phyloP scores from a whole-genome alignment of 2,888 invertebrate genomes.

The Tachina grossa region DNA sequence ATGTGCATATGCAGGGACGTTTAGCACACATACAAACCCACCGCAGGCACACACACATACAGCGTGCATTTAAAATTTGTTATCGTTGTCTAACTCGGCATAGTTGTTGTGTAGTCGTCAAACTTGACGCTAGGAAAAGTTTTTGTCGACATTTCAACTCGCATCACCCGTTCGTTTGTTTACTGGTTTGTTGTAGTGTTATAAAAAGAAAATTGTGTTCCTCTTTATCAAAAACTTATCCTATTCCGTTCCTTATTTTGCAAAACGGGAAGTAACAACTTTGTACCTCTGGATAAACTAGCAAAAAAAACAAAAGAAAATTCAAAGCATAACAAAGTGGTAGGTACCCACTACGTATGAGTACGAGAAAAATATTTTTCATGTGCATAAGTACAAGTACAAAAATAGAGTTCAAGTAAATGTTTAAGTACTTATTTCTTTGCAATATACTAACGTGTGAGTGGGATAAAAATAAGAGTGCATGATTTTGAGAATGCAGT shows the following conservation, averaged over 20 bases:
- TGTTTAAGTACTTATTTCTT: slow-evolving; percentile 49
- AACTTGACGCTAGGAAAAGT: slow-evolving; percentile 71
- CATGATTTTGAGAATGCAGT: slow-evolving; percentile 29
- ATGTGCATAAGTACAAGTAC: slow-evolving; percentile 6
- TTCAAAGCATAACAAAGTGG: slow-evolving; percentile 5
- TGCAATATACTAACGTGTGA: slow-evolving; percentile 27
- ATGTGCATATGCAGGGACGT: slow-evolving; percentile 18
- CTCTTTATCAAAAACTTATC: slow-evolving; percentile 56
- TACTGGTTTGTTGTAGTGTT: slow-evolving; percentile 52
- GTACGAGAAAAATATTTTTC: slow-evolving; percentile 32
- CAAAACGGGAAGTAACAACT: slow-evolving; percentile 61
- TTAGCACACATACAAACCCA: slow-evolving; percentile 51
- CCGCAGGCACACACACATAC: slow-evolving; percentile 12
- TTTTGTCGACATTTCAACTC: slow-evolving; percentile 69
- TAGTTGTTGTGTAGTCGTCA: slow-evolving; percentile 72
- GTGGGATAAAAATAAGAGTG: slow-evolving; percentile 25
- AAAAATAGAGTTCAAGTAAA: slow-evolving; percentile 33
- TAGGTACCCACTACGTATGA: slow-evolving; percentile 21
- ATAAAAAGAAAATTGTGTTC: slow-evolving; percentile 58
- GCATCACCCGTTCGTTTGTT: slow-evolving; percentile 69
- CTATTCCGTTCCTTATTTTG: slow-evolving; percentile 34
- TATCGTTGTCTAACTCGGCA: slow-evolving; percentile 72
- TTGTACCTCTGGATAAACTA: slow-evolving; percentile 45
- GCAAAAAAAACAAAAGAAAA: slow-evolving; percentile 3
- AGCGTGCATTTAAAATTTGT: slow-evolving; percentile 71